Base-by-base conservation (phyloP, 1,140 invertebrate genomes). In the Capitella teleta region DNA sequence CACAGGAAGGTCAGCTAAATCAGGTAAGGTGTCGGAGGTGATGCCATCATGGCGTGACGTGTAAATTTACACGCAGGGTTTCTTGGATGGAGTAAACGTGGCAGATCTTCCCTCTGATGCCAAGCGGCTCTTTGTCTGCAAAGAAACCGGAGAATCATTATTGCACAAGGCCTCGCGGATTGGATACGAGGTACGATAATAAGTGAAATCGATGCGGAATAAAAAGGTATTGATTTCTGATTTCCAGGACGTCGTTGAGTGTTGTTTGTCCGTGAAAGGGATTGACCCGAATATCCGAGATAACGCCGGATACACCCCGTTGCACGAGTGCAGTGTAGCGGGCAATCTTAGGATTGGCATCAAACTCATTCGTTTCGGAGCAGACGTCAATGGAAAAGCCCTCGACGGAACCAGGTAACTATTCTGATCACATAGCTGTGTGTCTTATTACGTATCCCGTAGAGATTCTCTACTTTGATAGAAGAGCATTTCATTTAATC, bases 261-360 rank as follows among this genome's bases (percentile, higher is more conserved):
- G 87, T 67, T 91, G 87, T 61, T 73, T 94, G 55, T 85, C 91
- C 67, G 87, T 84, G 62, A 77, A 89, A 62, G 80, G 82, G 52
- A 80, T 82, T 53, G 78, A 81, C 44, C 83, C 90, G 1, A 86
- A 87, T 58, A 83, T 83, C 4, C 85, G 86, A 61, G 90, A 95
- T 66, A 94, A 94, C 71, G 89, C 90, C 1, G 89, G 89, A 0
- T 94, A 92, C 66, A 94, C 90, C 1, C 87, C 90, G 1, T 75
- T 94, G 24, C 90, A 94, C 63, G 90, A 92, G 61, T 87, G 88
- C 4, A 88, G 87, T 61, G 82, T 86, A 0, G 79, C 82, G 59
- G 89, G 89, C 10, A 85, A 91, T 68, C 72, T 93, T 19, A 80
- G 83, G 54, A 89, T 93, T 38, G 89, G 87, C 6, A 78, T 83